Percentiles rank a stretch among this genome's conserved stretches.
phyloP scores from a whole-genome alignment of 2,113 vertebrate species.

The Cavia porcellus region DNA sequence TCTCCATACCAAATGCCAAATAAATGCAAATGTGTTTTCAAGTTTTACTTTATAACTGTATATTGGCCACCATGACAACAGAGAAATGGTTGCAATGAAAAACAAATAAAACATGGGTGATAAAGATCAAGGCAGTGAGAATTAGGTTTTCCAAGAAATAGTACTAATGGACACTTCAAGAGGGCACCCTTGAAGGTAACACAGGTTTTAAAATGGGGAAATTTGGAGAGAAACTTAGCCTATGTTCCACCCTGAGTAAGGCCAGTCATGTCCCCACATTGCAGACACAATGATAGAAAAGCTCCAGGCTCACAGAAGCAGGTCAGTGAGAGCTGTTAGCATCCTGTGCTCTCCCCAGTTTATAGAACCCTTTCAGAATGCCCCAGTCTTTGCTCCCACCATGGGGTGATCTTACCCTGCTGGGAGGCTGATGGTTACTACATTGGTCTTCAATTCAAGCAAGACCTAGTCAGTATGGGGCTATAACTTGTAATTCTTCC shows the following conservation, averaged over 20 bases:
- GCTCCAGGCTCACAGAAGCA: background rate
- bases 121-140: background rate
- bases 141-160: background rate
- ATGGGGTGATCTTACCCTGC: background rate
- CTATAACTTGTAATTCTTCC: background rate
- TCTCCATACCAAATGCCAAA: background rate
- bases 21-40: background rate
- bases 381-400: background rate
- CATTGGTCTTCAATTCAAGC: background rate
- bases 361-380: background rate
- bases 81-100: background rate
- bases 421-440: background rate
- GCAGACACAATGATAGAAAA: background rate
- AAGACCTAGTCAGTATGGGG: background rate
- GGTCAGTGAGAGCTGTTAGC: no score
- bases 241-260: background rate
- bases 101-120: background rate
- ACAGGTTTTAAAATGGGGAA: background rate
- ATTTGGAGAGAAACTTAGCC: background rate
- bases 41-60: background rate
- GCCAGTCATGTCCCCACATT: background rate
- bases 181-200: background rate
- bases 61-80: background rate
- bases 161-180: background rate
- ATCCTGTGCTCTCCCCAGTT: no score